phyloP scores from a whole-genome alignment of 2,113 vertebrate genomes.

The Blennius ocellaris region DNA sequence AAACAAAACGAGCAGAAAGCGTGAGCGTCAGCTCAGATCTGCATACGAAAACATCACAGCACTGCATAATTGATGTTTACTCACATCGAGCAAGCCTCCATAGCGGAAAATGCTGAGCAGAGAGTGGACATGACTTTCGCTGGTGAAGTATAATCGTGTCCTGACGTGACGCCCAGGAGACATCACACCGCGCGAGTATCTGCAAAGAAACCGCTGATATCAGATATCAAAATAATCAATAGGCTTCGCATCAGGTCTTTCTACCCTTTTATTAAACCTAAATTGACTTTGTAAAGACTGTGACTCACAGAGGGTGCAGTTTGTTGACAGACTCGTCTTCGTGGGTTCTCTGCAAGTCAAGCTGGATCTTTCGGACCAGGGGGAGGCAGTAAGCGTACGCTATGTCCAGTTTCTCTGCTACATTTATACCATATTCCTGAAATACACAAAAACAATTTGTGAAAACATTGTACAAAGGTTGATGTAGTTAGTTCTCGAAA shows the following conservation, averaged over 20 bases:
- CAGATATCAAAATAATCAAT: too few species aligned
- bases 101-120: slow-evolving; percentile 97
- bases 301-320: slow-evolving; percentile 91
- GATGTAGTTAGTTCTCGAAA: too few species aligned
- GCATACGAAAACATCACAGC: neutral
- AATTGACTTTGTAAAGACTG: too few species aligned
- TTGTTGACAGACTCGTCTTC: slow-evolving; percentile 99
- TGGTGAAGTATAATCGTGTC: slow-evolving; percentile 97
- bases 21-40: neutral
- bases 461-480: too few species aligned
- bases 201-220: slow-evolving; percentile 52
- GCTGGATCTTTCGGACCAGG: slow-evolving; percentile 93
- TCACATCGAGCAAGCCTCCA: slow-evolving; percentile 94
- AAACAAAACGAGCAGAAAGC: slow-evolving; percentile 30
- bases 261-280: too few species aligned
- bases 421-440: slow-evolving; percentile 96
- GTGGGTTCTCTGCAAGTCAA: slow-evolving; percentile 97
- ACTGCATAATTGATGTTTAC: slow-evolving; percentile 36
- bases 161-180: slow-evolving; percentile 96
- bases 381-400: slow-evolving; percentile 97
- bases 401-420: slow-evolving; percentile 96
- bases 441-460: slow-evolving; percentile 15
- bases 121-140: slow-evolving; percentile 97
- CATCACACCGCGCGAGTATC: slow-evolving; percentile 97
- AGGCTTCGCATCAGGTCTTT: too few species aligned